These are phyloP conservation scores for Bothrops jararaca DNA, from an alignment of 2,113 vertebrate species.

Conservation along the genomic window DNA sequence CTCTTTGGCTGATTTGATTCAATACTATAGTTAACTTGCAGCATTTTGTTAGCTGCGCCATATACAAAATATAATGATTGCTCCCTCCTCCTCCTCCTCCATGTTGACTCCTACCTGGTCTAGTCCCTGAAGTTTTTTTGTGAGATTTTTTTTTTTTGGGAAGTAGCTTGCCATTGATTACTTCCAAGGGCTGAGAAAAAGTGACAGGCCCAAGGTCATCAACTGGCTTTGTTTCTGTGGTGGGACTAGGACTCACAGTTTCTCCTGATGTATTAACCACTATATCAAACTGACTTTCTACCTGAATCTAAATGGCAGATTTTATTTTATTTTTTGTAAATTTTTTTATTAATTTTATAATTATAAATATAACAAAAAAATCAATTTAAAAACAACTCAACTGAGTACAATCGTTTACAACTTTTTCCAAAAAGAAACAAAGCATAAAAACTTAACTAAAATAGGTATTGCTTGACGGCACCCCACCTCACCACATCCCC, in stretches of 20 bases:
- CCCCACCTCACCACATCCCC: too few relatives aligned
- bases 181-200: background rate
- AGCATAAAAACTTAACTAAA: too few relatives aligned
- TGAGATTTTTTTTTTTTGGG: background rate
- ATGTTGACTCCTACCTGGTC: background rate
- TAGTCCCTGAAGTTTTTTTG: background rate
- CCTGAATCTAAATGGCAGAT: background rate
- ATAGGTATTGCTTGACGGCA: too few relatives aligned
- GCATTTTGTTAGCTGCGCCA: background rate
- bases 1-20: background rate
- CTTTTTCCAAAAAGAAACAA: too few relatives aligned
- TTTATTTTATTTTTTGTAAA: too few relatives aligned
- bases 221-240: background rate
- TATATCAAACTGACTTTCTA: background rate
- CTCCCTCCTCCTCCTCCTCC: too few relatives aligned
- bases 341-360: too few relatives aligned
- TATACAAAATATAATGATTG: background rate
- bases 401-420: too few relatives aligned
- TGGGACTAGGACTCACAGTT: background rate
- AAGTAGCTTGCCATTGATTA: background rate
- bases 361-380: too few relatives aligned
- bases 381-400: too few relatives aligned
- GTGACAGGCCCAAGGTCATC: background rate
- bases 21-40: background rate
- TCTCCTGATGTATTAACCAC: background rate